Conservation (phyloP, 2,113 vertebrate genomes). For the Dromaius novaehollandiae region DNA sequence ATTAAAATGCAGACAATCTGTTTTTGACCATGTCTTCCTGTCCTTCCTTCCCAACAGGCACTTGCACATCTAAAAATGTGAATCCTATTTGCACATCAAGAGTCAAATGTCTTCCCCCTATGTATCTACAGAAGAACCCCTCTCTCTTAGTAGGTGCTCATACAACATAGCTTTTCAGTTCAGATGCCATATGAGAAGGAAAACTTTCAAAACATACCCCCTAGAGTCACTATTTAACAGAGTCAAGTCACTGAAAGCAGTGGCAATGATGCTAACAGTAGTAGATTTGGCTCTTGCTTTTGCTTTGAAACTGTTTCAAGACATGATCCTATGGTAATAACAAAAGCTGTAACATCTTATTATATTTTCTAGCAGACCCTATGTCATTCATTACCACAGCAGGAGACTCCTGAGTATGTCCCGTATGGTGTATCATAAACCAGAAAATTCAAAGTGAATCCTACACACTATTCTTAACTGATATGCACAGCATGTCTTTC, state of each 20-base stretch:
- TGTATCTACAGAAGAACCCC: background rate
- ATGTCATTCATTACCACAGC: background rate
- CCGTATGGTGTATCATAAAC: background rate
- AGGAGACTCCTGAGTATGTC: background rate
- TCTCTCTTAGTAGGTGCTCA: background rate
- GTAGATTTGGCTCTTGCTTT: background rate
- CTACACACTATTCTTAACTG: background rate
- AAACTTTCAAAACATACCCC: background rate
- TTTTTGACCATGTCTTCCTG: background rate
- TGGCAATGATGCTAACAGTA: background rate
- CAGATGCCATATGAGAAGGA: background rate
- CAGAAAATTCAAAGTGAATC: background rate
- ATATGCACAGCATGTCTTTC: background rate
- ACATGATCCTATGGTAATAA: rapidly evolving
- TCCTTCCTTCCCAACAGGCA: background rate
- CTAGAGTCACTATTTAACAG: background rate
- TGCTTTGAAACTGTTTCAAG: background rate
- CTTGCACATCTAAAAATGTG: background rate
- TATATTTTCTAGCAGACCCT: background rate
- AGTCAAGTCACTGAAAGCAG: background rate
- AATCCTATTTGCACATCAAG: background rate
- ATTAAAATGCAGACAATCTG: background rate
- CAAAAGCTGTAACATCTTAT: background rate
- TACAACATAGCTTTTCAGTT: background rate
- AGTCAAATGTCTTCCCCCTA: background rate